These are phyloP conservation scores for Neosilurus mollespiculum DNA, from an alignment of 2,797 vertebrate genomes.

Conservation along the genomic window DNA sequence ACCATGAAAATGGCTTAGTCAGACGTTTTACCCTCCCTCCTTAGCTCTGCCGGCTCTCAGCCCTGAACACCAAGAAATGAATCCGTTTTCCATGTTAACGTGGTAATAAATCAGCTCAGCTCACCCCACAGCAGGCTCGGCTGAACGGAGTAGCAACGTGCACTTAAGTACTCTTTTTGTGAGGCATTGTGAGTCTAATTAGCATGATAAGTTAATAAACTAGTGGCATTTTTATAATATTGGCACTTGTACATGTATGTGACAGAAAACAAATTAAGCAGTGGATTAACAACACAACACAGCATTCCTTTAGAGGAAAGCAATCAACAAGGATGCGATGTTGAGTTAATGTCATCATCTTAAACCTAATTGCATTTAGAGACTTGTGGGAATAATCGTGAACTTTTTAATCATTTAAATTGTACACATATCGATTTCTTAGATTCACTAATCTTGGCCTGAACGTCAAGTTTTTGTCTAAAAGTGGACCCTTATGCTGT, in stretches of 20 bases:
- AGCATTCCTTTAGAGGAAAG: neutral
- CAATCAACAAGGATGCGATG: neutral
- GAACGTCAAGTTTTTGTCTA: neutral
- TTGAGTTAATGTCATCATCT: neutral
- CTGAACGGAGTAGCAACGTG: neutral
- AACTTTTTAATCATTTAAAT: neutral
- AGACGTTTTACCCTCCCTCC: neutral
- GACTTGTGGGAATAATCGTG: neutral
- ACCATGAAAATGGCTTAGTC: slow-evolving; percentile 1
- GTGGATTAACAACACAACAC: neutral
- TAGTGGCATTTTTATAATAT: neutral
- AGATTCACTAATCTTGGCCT: neutral
- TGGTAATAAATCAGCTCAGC: slow-evolving; percentile 21
- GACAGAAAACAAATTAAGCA: neutral
- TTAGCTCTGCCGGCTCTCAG: neutral
- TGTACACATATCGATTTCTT: neutral
- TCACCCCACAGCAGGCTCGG: neutral
- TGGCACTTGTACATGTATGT: neutral
- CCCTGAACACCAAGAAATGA: neutral
- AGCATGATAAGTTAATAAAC: neutral
- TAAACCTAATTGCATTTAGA: neutral
- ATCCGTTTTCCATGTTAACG: slow-evolving; percentile 1
- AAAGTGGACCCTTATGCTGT: neutral
- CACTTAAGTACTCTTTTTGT: neutral
- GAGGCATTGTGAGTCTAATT: neutral